Conservation (phyloP, 2,888 invertebrate species). For the Tenthredo distinguenda region DNA sequence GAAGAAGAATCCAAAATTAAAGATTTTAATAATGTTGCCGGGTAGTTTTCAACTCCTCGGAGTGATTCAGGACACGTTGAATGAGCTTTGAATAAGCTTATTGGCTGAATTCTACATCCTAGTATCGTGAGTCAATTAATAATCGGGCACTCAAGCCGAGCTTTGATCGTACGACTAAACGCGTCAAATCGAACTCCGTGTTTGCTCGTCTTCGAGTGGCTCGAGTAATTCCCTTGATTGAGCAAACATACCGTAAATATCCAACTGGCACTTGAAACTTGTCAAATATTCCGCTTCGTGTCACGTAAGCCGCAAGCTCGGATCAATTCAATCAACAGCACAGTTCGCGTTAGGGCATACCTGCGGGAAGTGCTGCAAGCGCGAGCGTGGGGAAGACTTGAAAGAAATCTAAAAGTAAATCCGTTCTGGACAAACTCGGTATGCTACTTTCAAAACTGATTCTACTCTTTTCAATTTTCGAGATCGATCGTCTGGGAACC, state of each 20-base stretch:
- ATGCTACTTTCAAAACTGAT: not conserved
- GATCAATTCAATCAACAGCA: constrained; percentile 3
- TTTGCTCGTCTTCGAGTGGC: not conserved
- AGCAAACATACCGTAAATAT: not conserved
- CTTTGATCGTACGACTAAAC: not conserved
- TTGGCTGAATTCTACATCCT: not conserved
- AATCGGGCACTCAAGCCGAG: not conserved
- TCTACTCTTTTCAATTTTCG: not conserved
- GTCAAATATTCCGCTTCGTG: not conserved
- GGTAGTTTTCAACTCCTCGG: no score
- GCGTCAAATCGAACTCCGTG: not conserved
- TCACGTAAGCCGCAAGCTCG: not conserved
- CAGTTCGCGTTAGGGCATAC: not conserved
- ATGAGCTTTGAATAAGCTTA: not conserved
- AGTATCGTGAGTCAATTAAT: not conserved
- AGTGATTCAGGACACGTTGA: no score
- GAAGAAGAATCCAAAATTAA: no score
- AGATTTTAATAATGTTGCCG: no score
- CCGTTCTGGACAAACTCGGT: not conserved
- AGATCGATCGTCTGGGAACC: not conserved
- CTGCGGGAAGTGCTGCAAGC: not conserved
- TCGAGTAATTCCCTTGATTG: not conserved
- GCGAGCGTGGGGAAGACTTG: not conserved
- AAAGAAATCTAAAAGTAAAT: not conserved
- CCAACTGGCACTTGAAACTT: not conserved